Base-by-base conservation (phyloP, 2,888 invertebrate species). In the Artemia sinica region DNA sequence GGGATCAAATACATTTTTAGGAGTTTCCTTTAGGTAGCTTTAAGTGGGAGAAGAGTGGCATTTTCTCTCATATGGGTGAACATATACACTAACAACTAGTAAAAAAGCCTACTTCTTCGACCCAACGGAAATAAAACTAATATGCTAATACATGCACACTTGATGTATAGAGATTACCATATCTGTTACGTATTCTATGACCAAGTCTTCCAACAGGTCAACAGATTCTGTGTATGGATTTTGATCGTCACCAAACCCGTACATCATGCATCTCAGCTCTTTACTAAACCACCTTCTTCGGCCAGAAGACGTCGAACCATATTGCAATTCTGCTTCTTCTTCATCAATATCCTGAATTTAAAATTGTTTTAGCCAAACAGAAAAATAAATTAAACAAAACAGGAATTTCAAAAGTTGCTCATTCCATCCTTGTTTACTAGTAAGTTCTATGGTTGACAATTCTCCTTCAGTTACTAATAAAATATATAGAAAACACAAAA, bases 161-260 rank as follows among this genome's bases (percentile, higher is more conserved):
- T 28, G 4, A 28, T 28, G 28, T 28, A 28, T 28, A 28, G 69
- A 72, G 74, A 72, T 76, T 81, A 89, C 88, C 81, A 91, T 94
- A 81, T 96, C 94, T 2, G 91, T 91, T 49, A 97, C 91, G 78
- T 93, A 98, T 80, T 97, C 95, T 73, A 97, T 91, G 0, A 97
- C 96, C 66, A 99, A 80, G 78, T 98, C 96, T 80, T 99, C 98
- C 67, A 98, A 81, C 66, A 96, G 83, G 77, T 98, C 97, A 0
- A 98, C 95, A 77, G 95, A 95, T 80, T 98, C 97, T 1, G 97
- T 97, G 76, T 94, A 97, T 0, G 98, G 97, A 80, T 96, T 97
- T 78, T 94, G 93, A 77, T 98, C 97, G 78, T 98, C 98, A 7
- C 98, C 98, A 82, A 98, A 98, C 0, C 98, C 98, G 78, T 93